phyloP scores from a whole-genome alignment of 2,113 vertebrate species.

The Apodemus speciosus region DNA sequence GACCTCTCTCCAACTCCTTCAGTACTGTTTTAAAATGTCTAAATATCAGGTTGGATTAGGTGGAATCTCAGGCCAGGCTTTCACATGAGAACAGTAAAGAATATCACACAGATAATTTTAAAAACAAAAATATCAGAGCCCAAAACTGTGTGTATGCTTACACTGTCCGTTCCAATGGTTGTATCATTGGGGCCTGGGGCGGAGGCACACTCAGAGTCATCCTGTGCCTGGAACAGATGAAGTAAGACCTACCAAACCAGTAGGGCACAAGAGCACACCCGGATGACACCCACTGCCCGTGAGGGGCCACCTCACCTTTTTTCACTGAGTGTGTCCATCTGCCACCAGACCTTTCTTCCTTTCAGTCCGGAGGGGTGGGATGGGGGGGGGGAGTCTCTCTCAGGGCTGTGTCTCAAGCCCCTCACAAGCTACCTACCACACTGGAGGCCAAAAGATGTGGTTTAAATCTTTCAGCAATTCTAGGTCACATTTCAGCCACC shows the following conservation, averaged over 20 bases:
- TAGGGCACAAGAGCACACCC: not conserved
- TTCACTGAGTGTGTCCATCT: not conserved
- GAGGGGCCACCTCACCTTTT: not conserved
- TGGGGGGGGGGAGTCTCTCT: too few relatives aligned
- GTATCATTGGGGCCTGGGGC: not conserved
- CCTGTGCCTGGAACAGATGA: not conserved
- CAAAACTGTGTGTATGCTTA: too few relatives aligned
- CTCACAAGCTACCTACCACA: not conserved
- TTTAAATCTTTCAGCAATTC: not conserved
- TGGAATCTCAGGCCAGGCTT: not conserved
- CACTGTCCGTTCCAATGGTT: not conserved
- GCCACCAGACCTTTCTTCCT: too few relatives aligned
- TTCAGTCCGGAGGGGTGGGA: too few relatives aligned
- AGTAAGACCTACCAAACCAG: not conserved
- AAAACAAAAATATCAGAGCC: not conserved
- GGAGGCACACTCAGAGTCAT: not conserved
- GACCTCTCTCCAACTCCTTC: not conserved
- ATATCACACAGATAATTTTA: not conserved
- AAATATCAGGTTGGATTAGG: not conserved
- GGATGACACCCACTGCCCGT: not conserved
- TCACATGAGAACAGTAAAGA: not conserved
- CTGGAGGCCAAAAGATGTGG: not conserved
- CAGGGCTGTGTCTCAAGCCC: rapidly evolving
- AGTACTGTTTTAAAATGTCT: constrained; percentile 8
- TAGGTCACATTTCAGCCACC: not conserved